A percentile compares a stretch with the other conserved stretches of the same genome.
Conservation (phyloP, 2,113 vertebrate species). For the Pteropus alecto region DNA sequence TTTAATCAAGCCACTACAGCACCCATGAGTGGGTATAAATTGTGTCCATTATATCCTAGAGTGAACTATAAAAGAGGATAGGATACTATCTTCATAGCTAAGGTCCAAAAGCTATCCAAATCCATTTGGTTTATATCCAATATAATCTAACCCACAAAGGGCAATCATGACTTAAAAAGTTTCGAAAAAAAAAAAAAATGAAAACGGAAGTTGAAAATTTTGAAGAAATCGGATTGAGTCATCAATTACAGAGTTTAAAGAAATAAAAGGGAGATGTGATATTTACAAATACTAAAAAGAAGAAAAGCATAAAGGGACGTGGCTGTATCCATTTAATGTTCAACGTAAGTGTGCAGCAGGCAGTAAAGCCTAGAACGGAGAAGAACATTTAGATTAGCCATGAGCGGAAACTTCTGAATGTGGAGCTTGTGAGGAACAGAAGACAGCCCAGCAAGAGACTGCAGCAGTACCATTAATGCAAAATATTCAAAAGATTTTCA, state of each 20-base stretch:
- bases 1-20: not conserved
- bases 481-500: conserved; percentile 72
- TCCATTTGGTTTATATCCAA: not conserved
- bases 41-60: not conserved
- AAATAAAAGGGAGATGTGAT: not conserved
- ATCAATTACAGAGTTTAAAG: not conserved
- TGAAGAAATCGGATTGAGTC: not conserved
- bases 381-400: conserved; percentile 41
- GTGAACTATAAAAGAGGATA: not conserved
- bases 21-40: not conserved
- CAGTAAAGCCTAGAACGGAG: conserved; percentile 12
- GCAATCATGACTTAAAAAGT: not conserved
- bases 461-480: conserved; percentile 50
- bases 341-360: not conserved
- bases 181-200: not conserved
- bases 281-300: conserved; percentile 5
- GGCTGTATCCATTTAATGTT: not conserved
- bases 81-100: not conserved
- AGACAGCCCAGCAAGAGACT: conserved; percentile 45
- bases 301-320: conserved; percentile 19
- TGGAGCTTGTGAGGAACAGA: conserved; percentile 40
- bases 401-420: conserved; percentile 39
- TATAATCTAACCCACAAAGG: not conserved
- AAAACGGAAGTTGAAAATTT: not conserved
- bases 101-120: not conserved